Conservation (phyloP, 2,888 invertebrate species). For the Parnassius apollo region DNA sequence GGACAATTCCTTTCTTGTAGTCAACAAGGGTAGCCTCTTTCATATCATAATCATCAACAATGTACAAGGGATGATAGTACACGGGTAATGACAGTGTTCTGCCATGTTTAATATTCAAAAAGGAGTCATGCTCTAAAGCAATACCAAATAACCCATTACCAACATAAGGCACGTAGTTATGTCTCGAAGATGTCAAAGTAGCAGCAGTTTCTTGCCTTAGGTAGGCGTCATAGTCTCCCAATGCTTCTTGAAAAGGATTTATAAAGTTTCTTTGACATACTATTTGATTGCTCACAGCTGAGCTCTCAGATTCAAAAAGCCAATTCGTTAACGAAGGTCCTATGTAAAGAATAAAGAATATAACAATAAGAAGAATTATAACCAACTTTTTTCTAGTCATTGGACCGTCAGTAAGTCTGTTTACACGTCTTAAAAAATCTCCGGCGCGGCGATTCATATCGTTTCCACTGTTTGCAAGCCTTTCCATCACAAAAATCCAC, state of each 20-base stretch:
- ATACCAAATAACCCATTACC: constrained; percentile 89
- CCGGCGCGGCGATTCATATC: constrained; percentile 73
- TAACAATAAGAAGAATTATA: constrained; percentile 73
- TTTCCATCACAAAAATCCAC: constrained; percentile 60
- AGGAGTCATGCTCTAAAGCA: constrained; percentile 82
- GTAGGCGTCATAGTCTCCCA: constrained; percentile 85
- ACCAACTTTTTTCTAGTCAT: constrained; percentile 75
- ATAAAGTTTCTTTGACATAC: constrained; percentile 85
- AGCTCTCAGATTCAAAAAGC: constrained; percentile 77
- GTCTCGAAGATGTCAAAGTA: constrained; percentile 71
- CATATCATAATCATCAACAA: constrained; percentile 76
- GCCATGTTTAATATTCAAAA: constrained; percentile 84
- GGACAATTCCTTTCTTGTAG: constrained; percentile 84
- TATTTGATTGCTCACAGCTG: constrained; percentile 73
- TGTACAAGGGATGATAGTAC: constrained; percentile 84
- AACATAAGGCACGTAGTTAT: constrained; percentile 85
- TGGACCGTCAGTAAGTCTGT: constrained; percentile 72
- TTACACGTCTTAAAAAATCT: constrained; percentile 66
- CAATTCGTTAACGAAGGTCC: constrained; percentile 84
- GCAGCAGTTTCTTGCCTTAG: constrained; percentile 81
- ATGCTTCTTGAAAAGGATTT: constrained; percentile 81
- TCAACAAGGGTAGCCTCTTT: constrained; percentile 86
- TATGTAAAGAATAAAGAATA: constrained; percentile 83
- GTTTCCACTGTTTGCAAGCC: constrained; percentile 50
- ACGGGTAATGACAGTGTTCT: constrained; percentile 84